Evolutionary conservation across 2,888 invertebrate species (phyloP).

Genomic region (Cancer borealis): DNA sequence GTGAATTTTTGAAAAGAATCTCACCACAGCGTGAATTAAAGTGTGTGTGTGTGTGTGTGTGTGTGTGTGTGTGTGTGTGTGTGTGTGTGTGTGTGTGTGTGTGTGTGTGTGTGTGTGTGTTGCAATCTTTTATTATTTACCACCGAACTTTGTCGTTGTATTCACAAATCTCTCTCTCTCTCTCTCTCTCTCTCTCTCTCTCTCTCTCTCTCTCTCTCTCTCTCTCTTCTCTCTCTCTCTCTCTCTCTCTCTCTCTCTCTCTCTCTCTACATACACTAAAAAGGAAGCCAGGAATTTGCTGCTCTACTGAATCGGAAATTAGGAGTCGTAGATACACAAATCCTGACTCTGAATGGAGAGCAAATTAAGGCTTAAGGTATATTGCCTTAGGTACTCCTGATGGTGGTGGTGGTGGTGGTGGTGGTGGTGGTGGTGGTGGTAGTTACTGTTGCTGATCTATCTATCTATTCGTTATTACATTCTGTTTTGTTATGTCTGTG

Average conservation of each 20-base stretch:
- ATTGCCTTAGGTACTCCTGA: neutral
- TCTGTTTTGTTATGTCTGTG: neutral
- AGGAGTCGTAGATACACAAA: conserved; percentile 17
- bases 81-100: too few species aligned
- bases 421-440: neutral
- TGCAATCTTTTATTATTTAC: neutral
- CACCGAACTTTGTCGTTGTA: neutral
- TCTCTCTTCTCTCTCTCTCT: neutral
- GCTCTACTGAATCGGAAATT: conserved; percentile 34
- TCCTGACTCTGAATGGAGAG: neutral
- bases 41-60: neutral
- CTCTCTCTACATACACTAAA: neutral
- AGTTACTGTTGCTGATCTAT: neutral
- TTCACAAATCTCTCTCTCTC: neutral
- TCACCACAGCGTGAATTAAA: neutral
- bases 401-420: neutral
- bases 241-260: neutral
- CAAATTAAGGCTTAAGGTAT: conserved; percentile 29
- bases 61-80: too few species aligned
- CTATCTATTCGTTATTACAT: too few species aligned
- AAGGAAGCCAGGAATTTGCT: neutral
- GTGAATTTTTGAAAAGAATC: neutral
- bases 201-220: conserved; percentile 40
- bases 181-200: conserved; percentile 21
- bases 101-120: conserved; percentile 11